Conservation (phyloP, 2,888 invertebrate species). For the Schizotus pectinicornis region DNA sequence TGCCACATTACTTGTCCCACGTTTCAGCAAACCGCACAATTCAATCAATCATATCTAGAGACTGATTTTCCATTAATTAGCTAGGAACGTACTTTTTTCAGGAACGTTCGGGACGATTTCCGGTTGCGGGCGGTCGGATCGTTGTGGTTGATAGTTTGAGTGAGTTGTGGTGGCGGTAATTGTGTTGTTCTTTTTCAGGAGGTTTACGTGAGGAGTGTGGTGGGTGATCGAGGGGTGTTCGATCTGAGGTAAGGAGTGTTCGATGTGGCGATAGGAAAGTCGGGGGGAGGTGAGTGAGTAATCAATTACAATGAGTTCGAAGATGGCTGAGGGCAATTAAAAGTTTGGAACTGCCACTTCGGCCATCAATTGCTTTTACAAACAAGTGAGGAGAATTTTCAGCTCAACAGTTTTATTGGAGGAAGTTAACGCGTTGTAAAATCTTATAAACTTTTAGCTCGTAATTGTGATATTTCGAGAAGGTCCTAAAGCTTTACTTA, state of each 20-base stretch:
- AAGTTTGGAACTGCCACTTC: neutral
- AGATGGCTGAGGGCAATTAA: neutral
- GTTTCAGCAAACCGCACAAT: conserved; percentile 22
- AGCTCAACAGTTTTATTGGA: too few species aligned
- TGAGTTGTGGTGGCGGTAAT: conserved; percentile 3
- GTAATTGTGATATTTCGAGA: too few species aligned
- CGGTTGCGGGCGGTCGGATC: neutral
- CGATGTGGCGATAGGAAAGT: neutral
- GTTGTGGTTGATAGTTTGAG: neutral
- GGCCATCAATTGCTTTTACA: neutral
- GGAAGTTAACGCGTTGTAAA: too few species aligned
- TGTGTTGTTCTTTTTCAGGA: neutral
- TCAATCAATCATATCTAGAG: conserved; percentile 24
- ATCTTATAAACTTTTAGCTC: too few species aligned
- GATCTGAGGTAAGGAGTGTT: neutral
- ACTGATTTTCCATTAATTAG: too few species aligned
- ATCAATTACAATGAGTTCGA: too few species aligned
- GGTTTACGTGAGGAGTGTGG: neutral
- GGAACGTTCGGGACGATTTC: neutral
- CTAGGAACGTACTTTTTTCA: neutral
- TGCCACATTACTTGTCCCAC: conserved; percentile 8
- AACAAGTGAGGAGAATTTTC: too few species aligned
- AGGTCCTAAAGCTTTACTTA: too few species aligned
- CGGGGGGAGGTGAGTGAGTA: neutral
- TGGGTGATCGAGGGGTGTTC: neutral